phyloP scores from a whole-genome alignment of 1,140 invertebrate genomes.

The Zaprionus taronus region DNA sequence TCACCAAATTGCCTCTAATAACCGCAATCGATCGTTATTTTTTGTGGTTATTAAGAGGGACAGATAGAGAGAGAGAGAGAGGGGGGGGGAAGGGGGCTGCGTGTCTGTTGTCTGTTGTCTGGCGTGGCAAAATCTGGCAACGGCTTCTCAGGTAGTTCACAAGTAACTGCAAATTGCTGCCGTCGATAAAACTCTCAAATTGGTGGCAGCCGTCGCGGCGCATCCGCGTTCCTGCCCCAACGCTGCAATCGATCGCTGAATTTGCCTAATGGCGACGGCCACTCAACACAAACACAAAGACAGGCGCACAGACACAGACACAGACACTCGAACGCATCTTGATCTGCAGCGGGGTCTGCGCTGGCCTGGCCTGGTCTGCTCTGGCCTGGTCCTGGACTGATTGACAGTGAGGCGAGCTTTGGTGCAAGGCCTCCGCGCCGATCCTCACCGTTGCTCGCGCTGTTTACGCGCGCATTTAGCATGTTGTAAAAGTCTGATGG shows the following conservation, averaged over 20 bases:
- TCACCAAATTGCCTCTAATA: constrained; percentile 80
- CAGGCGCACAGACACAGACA: not conserved
- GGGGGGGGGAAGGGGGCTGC: constrained; percentile 8
- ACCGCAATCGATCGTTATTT: constrained; percentile 84
- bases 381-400: constrained; percentile 33
- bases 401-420: constrained; percentile 61
- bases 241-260: constrained; percentile 76
- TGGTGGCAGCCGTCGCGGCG: constrained; percentile 64
- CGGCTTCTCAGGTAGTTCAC: constrained; percentile 84
- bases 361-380: not conserved
- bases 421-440: constrained; percentile 32
- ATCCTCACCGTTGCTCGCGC: constrained; percentile 43
- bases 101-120: constrained; percentile 47
- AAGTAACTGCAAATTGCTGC: constrained; percentile 84
- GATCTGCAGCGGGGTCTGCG: constrained; percentile 49
- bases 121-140: constrained; percentile 41
- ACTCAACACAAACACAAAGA: constrained; percentile 65
- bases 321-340: constrained; percentile 36
- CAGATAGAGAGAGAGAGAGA: constrained; percentile 8
- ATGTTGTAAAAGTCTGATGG: constrained; percentile 84
- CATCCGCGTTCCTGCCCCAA: constrained; percentile 44
- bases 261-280: constrained; percentile 81
- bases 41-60: constrained; percentile 78
- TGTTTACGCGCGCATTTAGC: constrained; percentile 84
- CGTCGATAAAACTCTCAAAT: constrained; percentile 77